These are phyloP conservation scores for Isurus oxyrinchus DNA, from an alignment of 2,113 vertebrate genomes.

Conservation along the genomic window DNA sequence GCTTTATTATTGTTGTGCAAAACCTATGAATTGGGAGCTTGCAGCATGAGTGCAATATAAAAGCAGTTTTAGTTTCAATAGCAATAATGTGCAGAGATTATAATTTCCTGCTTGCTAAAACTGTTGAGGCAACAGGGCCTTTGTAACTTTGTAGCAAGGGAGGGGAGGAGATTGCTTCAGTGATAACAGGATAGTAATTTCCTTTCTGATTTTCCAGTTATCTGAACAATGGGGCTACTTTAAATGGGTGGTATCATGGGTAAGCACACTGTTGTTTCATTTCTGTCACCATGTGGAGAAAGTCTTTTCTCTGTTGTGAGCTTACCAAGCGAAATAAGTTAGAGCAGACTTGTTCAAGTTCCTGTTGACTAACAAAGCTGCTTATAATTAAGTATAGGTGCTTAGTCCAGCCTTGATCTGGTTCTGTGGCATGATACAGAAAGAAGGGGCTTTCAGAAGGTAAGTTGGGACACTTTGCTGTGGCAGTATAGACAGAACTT, in stretches of 20 bases:
- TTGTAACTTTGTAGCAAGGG: neutral
- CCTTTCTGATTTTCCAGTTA: slow-evolving; percentile 18
- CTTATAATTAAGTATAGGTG: neutral
- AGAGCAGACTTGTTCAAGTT: neutral
- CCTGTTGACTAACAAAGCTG: neutral
- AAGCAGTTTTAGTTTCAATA: slow-evolving; percentile 6
- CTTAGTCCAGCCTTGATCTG: neutral
- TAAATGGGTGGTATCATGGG: neutral
- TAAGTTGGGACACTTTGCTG: neutral
- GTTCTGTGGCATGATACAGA: neutral
- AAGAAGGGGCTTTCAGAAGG: neutral
- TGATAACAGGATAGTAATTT: slow-evolving; percentile 12
- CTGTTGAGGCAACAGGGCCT: neutral
- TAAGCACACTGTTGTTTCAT: neutral
- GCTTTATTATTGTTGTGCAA: neutral
- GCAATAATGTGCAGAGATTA: neutral
- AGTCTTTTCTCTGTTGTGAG: neutral
- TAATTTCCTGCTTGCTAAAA: neutral
- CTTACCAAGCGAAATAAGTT: neutral
- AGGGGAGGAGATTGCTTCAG: slow-evolving; percentile 23
- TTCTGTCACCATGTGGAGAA: neutral
- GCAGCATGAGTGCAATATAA: neutral
- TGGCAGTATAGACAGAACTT: neutral
- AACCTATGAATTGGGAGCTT: slow-evolving; percentile 14
- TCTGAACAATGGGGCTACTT: neutral